Base-by-base conservation (phyloP, 2,797 vertebrate species). In the Xyrichtys novacula region DNA sequence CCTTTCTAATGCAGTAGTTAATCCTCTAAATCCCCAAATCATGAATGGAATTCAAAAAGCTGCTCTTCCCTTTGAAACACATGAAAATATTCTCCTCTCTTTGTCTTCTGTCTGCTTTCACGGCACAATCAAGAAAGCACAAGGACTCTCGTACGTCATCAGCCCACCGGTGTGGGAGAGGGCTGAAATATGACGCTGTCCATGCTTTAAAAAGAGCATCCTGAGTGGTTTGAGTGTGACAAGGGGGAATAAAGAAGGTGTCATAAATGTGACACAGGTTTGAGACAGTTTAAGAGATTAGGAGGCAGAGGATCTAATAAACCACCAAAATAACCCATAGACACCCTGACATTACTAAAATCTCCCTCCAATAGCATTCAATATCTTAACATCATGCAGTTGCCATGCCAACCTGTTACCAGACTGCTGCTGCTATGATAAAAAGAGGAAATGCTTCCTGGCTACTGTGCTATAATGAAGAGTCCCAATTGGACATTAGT, bases 371-470 rank as follows among this genome's bases (percentile, higher is more conserved):
- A 31, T 73, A 68, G 71, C 67, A 80, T 79, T 70, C 68, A 84
- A 77, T 58, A 80, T 65, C 47, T 75, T 77, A 65, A 74, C 76
- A 66, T 72, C 66, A 85, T 83, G 81, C 84, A 75, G 91, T 92
- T 92, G 84, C 90, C 88, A 93, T 92, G 89, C 81, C 90, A 93
- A 93, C 89, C 83, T 55, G 81, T 86, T 80, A 77, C 68, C 79
- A 83, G 75, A 70, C 83, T 67, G 65, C 74, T 65, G 76, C 66
- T 65, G 71, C 78, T 55, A 56, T 42, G 58, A 75, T 55, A 68
- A 65, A 73, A 73, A 80, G 7, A 11, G 68, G 68, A 77, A 71
- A 60, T 29, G 63, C 72, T 79, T 65, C 67, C 65, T 74, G 73
- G 63, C 56, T 25, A 50, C 23, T 46, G 62, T 56, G 75, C 6